phyloP scores from a whole-genome alignment of 2,888 invertebrate genomes.

The Ochropleura plecta region DNA sequence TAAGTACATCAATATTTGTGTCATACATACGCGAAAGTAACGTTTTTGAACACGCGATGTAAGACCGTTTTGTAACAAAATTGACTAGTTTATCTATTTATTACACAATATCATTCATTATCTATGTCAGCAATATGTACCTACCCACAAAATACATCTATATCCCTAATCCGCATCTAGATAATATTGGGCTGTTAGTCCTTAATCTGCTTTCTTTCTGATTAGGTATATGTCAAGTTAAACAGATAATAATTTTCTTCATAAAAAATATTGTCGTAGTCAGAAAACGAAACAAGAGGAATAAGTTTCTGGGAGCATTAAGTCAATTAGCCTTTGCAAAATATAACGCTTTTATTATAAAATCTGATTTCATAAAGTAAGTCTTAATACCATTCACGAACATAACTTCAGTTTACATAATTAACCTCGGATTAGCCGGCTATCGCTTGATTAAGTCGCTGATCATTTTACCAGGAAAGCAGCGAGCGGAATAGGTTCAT shows the following conservation, averaged over 20 bases:
- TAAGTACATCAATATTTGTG: constrained; percentile 40
- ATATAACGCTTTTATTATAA: not conserved
- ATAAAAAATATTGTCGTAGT: not conserved
- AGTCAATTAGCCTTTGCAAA: not conserved
- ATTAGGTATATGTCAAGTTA: not conserved
- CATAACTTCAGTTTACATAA: constrained; percentile 8
- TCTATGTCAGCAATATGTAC: not conserved
- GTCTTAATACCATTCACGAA: constrained; percentile 3
- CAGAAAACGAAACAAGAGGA: not conserved
- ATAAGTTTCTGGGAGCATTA: not conserved
- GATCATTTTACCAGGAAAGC: constrained; percentile 77
- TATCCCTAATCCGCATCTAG: not conserved
- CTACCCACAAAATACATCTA: not conserved
- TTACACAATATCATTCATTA: not conserved
- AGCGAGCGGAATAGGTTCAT: constrained; percentile 84
- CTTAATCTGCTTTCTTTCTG: not conserved
- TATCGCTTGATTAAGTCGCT: constrained; percentile 74
- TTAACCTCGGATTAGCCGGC: constrained; percentile 64
- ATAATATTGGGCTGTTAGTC: not conserved
- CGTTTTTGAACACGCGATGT: constrained; percentile 32
- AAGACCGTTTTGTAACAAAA: constrained; percentile 21
- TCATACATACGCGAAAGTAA: constrained; percentile 34
- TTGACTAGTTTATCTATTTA: constrained; percentile 6
- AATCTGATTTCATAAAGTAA: not conserved
- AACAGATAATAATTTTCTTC: not conserved